phyloP scores from a whole-genome alignment of 2,797 vertebrate species.

The Adrianichthys oophorus region DNA sequence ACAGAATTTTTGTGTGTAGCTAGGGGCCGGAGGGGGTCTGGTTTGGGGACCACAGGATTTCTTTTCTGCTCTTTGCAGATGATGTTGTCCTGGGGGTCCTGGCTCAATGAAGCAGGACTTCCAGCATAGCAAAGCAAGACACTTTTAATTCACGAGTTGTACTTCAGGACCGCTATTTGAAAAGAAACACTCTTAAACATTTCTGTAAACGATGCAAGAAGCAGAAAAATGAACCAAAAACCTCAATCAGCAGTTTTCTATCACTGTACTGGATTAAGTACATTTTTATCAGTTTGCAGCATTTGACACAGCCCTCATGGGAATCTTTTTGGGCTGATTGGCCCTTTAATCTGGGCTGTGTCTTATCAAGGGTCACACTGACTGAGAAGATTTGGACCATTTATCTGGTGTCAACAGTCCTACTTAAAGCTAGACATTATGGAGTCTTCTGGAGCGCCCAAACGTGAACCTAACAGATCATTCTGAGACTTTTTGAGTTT shows the following conservation, averaged over 20 bases:
- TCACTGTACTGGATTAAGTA: constrained; percentile 40
- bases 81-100: too few relatives aligned
- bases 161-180: too few relatives aligned
- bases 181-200: constrained; percentile 35
- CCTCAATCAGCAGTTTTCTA: constrained; percentile 52
- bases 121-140: too few relatives aligned
- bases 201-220: constrained; percentile 35
- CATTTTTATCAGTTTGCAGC: constrained; percentile 27
- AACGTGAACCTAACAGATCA: constrained; percentile 32
- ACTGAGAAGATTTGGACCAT: constrained; percentile 26
- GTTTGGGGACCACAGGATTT: too few relatives aligned
- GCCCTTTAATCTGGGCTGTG: constrained; percentile 32
- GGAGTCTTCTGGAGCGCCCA: constrained; percentile 5
- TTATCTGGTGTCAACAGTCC: constrained; percentile 10
- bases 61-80: too few relatives aligned
- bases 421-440: constrained; percentile 20
- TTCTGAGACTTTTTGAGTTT: constrained; percentile 40
- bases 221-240: constrained; percentile 47
- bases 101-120: too few relatives aligned
- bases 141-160: too few relatives aligned
- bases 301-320: constrained; percentile 23
- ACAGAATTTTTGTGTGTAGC: too few relatives aligned
- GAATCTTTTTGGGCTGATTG: constrained; percentile 37
- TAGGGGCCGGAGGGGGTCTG: too few relatives aligned
- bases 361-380: constrained; percentile 41